A percentile compares a stretch with the other conserved stretches of the same genome.
Evolutionary conservation across 2,888 invertebrate species (phyloP).

Genomic region (Horisme vitalbata): DNA sequence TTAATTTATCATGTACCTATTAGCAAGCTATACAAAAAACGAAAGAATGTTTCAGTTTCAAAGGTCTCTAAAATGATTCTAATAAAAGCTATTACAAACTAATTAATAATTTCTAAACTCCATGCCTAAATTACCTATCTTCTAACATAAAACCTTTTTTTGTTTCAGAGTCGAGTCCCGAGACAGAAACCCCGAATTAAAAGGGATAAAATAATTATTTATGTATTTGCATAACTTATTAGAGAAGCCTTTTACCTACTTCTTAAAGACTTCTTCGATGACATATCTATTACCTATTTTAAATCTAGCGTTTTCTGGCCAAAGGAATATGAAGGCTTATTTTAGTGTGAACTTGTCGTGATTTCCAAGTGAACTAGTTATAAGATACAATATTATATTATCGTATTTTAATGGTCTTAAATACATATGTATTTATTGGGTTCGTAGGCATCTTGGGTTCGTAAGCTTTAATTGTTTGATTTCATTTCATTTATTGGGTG

Average conservation of each 20-base stretch:
- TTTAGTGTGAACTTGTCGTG: conserved; percentile 29
- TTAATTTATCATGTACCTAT: neutral
- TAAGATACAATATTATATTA: neutral
- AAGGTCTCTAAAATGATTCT: neutral
- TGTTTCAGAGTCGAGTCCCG: conserved; percentile 62
- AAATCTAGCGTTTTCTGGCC: conserved; percentile 45
- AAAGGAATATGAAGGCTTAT: conserved; percentile 54
- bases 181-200: conserved; percentile 47
- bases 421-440: neutral
- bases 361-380: conserved; percentile 1
- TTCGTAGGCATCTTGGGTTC: neutral
- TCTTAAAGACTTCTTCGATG: conserved; percentile 32
- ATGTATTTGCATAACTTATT: neutral
- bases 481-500: too few relatives aligned
- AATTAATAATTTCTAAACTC: conserved; percentile 10
- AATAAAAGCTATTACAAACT: conserved; percentile 8
- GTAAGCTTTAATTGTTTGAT: too few relatives aligned
- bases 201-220: neutral
- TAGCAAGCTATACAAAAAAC: neutral
- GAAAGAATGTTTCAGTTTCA: neutral
- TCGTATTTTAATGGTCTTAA: neutral
- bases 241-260: conserved; percentile 5
- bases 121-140: conserved; percentile 11
- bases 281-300: conserved; percentile 56
- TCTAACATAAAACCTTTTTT: conserved; percentile 22